These are phyloP conservation scores for Lasius fuliginosus DNA, from an alignment of 2,888 invertebrate genomes.

Conservation along the genomic window DNA sequence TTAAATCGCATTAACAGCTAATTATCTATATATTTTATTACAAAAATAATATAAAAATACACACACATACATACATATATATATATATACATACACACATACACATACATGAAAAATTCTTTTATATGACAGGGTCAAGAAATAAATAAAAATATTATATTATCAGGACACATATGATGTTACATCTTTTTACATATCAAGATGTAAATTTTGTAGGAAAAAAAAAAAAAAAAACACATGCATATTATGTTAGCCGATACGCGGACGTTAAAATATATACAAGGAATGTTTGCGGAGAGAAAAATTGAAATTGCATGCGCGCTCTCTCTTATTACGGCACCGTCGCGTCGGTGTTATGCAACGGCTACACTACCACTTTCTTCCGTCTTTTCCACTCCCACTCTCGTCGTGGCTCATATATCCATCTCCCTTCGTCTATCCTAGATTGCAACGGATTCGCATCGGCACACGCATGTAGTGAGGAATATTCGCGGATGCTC, in stretches of 20 bases:
- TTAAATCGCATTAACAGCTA: background rate
- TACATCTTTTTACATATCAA: background rate
- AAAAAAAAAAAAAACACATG: background rate
- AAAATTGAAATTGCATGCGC: conserved; percentile 56
- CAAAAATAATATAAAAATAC: background rate
- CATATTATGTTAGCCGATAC: background rate
- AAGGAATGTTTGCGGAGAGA: conserved; percentile 10
- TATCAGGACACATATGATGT: background rate
- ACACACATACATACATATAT: too few relatives aligned
- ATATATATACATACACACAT: too few relatives aligned
- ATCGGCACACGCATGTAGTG: conserved; percentile 22
- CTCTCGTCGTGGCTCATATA: background rate
- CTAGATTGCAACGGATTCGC: background rate
- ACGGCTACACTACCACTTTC: conserved; percentile 23
- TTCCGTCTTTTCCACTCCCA: background rate
- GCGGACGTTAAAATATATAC: conserved; percentile 2
- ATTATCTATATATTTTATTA: background rate
- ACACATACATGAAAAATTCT: background rate
- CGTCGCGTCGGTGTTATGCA: conserved; percentile 17
- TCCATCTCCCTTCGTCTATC: conserved; percentile 10
- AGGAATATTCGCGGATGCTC: conserved; percentile 34
- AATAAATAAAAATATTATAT: background rate
- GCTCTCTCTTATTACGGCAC: conserved; percentile 47
- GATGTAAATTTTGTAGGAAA: background rate
- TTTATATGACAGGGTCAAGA: background rate